Percentiles rank a stretch among this genome's conserved stretches.
Evolutionary conservation across 30 jellyfish, hydroid and myxozoan species (phyloP).

Genomic region (Sanderia malayensis): DNA sequence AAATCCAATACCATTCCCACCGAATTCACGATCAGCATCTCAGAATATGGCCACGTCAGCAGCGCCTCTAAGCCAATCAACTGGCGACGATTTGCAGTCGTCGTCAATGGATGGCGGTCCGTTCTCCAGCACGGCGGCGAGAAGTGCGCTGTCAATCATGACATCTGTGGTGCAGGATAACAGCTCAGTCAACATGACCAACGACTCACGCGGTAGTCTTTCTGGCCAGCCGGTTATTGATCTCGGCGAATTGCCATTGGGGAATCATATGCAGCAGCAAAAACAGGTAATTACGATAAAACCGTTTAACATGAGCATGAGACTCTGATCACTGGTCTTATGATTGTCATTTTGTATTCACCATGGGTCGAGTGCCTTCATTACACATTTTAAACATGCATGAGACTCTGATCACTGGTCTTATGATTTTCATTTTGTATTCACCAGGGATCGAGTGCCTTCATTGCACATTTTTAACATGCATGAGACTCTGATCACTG

Average conservation of each 20-base stretch:
- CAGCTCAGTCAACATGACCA: background rate
- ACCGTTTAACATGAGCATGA: too few species aligned
- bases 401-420: too few species aligned
- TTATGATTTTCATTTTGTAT: too few species aligned
- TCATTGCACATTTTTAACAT: too few species aligned
- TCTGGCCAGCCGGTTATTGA: background rate
- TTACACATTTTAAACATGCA: too few species aligned
- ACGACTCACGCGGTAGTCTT: background rate
- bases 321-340: too few species aligned
- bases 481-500: too few species aligned
- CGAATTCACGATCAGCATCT: background rate
- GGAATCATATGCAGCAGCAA: background rate
- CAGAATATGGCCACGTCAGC: conserved; percentile 12
- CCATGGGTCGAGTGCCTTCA: too few species aligned
- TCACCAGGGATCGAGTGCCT: too few species aligned
- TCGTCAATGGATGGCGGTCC: background rate
- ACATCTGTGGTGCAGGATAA: background rate
- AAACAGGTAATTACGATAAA: background rate
- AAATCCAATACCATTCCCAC: conserved; percentile 3
- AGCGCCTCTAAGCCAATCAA: background rate
- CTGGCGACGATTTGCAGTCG: background rate
- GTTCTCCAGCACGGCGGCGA: background rate
- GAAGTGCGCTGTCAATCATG: background rate
- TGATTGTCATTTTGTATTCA: too few species aligned
- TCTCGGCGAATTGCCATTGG: conserved; percentile 1